Conservation (phyloP, 2,888 invertebrate species). For the Pachliopta kotzebuea region DNA sequence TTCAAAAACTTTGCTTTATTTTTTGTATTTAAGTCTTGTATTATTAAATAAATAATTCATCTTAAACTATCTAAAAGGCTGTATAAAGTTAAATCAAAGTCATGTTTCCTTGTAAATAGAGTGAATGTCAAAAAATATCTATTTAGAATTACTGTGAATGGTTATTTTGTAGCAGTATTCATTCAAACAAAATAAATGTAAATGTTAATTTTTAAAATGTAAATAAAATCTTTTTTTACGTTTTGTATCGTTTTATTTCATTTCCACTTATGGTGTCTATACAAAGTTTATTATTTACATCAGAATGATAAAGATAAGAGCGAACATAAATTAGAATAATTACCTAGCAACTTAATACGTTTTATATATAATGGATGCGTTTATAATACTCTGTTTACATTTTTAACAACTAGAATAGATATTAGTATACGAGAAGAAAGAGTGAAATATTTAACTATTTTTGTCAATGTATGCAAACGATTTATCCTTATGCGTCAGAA, state of each 20-base stretch:
- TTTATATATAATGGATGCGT: too few relatives aligned
- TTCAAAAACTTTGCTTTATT: too few relatives aligned
- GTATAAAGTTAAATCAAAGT: constrained; percentile 5
- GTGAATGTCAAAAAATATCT: neutral
- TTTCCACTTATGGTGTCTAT: neutral
- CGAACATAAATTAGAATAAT: too few relatives aligned
- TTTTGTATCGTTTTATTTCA: neutral
- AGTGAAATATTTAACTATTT: neutral
- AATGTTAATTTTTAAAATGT: constrained; percentile 3
- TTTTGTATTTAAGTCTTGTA: too few relatives aligned
- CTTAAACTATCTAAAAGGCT: neutral
- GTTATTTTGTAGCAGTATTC: neutral
- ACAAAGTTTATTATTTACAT: too few relatives aligned
- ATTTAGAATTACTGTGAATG: neutral
- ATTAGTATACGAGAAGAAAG: too few relatives aligned
- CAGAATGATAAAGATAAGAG: too few relatives aligned
- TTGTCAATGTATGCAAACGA: neutral
- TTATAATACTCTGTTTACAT: too few relatives aligned
- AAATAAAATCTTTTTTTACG: constrained; percentile 21
- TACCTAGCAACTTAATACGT: too few relatives aligned
- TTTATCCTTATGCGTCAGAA: neutral
- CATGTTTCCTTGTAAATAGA: neutral
- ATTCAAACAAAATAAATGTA: neutral
- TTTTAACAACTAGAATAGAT: too few relatives aligned
- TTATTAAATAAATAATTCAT: too few relatives aligned